These are phyloP conservation scores for Boleophthalmus pectinirostris DNA, from an alignment of 2,113 vertebrate species.

Conservation along the genomic window DNA sequence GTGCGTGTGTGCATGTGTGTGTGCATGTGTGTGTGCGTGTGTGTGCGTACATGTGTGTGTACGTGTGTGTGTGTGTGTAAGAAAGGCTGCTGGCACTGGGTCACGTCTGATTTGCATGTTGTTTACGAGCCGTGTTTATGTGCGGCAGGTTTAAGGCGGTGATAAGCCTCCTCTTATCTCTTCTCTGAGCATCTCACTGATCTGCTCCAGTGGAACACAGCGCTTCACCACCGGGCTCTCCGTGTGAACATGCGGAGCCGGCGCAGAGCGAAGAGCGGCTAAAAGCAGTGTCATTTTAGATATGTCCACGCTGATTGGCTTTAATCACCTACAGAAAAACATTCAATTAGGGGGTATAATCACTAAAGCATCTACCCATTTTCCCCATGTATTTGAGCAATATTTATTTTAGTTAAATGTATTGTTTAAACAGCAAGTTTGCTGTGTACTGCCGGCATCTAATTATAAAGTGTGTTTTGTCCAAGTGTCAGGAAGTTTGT, in stretches of 20 bases:
- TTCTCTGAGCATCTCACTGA: constrained; percentile 44
- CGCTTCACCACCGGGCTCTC: background rate
- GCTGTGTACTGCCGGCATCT: no score
- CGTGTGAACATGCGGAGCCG: background rate
- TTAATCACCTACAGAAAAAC: background rate
- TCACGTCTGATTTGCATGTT: constrained; percentile 64
- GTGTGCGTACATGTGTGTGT: background rate
- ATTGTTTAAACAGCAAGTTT: no score
- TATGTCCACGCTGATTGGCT: background rate
- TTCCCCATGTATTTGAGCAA: no score
- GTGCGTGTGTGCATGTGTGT: background rate
- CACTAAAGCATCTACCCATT: background rate
- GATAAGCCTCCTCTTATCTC: constrained; percentile 46
- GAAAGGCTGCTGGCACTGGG: constrained; percentile 64
- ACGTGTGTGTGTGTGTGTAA: background rate
- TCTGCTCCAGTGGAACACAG: constrained; percentile 12
- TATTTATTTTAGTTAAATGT: no score
- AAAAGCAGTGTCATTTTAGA: background rate
- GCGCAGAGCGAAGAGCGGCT: background rate
- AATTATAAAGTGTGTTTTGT: no score
- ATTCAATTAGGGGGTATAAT: background rate
- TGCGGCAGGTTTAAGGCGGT: constrained; percentile 37
- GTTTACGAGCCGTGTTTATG: constrained; percentile 65
- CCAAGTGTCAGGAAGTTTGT: no score
- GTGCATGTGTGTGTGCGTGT: constrained; percentile 16